Conservation (phyloP, 2,888 invertebrate species). For the Stomorhina lunata region DNA sequence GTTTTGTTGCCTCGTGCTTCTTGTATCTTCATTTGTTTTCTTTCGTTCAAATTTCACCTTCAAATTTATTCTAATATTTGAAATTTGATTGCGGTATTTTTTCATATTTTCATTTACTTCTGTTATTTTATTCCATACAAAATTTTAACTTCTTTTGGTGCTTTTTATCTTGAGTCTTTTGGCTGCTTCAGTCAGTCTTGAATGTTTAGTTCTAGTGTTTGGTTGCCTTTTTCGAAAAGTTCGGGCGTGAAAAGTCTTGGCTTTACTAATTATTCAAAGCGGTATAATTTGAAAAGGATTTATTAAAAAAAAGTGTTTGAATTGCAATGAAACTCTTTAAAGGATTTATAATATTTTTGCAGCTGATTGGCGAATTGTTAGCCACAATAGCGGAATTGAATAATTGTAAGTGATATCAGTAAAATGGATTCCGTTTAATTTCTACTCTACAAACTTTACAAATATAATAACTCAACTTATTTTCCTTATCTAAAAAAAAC, state of each 20-base stretch:
- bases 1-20: too few relatives aligned
- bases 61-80: conserved; percentile 39
- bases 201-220: conserved; percentile 47
- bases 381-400: conserved; percentile 76
- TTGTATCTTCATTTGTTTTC: neutral
- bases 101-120: neutral
- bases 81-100: conserved; percentile 18
- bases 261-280: neutral
- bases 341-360: conserved; percentile 44
- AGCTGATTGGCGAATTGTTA: conserved; percentile 65
- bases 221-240: conserved; percentile 36
- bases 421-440: too few relatives aligned
- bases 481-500: too few relatives aligned
- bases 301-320: neutral
- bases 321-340: conserved; percentile 31
- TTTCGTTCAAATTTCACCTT: conserved; percentile 35
- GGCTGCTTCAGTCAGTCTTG: conserved; percentile 57
- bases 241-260: neutral
- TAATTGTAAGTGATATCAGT: conserved; percentile 74
- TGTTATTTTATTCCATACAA: neutral
- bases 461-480: too few relatives aligned
- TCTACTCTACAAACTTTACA: too few relatives aligned
- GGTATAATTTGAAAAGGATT: neutral
- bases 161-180: conserved; percentile 41
- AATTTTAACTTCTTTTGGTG: conserved; percentile 24